Evolutionary conservation across 2,888 invertebrate genomes (phyloP), one percentile per base, ranked within the genome.

Genomic region (Synanthedon formicaeformis): DNA sequence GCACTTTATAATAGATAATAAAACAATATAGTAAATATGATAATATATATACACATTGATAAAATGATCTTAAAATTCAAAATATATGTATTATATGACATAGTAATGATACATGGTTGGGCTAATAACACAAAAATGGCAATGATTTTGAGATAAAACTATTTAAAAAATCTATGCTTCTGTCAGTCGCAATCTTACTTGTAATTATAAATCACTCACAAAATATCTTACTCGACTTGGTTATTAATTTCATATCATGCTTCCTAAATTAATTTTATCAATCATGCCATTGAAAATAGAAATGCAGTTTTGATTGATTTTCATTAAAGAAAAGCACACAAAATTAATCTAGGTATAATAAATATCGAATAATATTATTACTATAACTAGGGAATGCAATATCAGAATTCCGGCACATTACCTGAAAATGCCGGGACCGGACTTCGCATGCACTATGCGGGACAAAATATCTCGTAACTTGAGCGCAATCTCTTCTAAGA

Each of bases 151-250:
- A 34, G 51, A 52, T 41, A 50, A 23, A 16, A 41, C n/a, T 11
- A 54, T 50, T 23, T 40, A 49, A 50, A 49, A 50, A 64, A 61
- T 66, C 66, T 74, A 81, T 81, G 82, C 81, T 77, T 75, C 78
- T 78, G 81, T 81, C 81, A 81, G 81, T 78, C 77, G 60, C 57
- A 27, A 45, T 45, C 45, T n/a, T 34, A 34, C 8, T 34, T 34
- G 10, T 34, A 34, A 34, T 34, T 34, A 34, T 34, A 34, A 34
- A 34, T 34, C 34, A 34, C 34, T 34, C 34, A 8, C 8, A 34
- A 6, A 34, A 34, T 34, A 34, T 10, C 10, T 34, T 34, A 34
- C 34, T 34, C 34, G 34, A 34, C 34, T 34, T 34, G 2, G 34
- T 34, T 34, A 34, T 34, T 34, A 34, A 34, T 34, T 34, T 34